Evolutionary conservation across 1,140 invertebrate species (phyloP).

Genomic region (Ganaspis sp.): DNA sequence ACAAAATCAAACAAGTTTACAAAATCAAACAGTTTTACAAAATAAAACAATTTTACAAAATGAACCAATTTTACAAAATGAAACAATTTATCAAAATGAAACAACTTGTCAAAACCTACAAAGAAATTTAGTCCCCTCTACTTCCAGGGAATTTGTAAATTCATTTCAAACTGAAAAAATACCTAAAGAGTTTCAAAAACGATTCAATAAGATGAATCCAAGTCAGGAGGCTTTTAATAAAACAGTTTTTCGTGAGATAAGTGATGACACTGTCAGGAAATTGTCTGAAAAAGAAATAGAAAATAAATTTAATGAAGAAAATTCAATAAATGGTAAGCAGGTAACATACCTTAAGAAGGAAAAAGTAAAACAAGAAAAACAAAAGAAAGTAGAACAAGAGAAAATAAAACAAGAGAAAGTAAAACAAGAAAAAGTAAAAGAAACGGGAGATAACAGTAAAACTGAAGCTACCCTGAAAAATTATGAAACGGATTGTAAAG

Average conservation of each 20-base stretch:
- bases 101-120: no score
- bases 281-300: not conserved
- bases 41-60: no score
- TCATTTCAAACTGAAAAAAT: not conserved
- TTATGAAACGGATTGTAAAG: not conserved
- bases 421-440: not conserved
- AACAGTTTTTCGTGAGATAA: conserved; percentile 40
- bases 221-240: not conserved
- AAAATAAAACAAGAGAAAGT: not conserved
- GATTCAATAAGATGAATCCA: not conserved
- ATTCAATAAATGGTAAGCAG: not conserved
- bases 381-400: not conserved
- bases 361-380: not conserved
- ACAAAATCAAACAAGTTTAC: no score
- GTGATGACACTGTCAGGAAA: not conserved
- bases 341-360: not conserved
- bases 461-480: not conserved
- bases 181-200: not conserved
- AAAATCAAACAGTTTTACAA: no score
- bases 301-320: not conserved
- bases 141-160: not conserved
- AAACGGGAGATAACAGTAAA: not conserved
- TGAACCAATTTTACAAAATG: no score
- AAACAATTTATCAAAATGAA: no score
- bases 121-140: not conserved